Evolutionary conservation across 2,113 vertebrate species (phyloP).

Genomic region (Brachionichthys hirsutus): DNA sequence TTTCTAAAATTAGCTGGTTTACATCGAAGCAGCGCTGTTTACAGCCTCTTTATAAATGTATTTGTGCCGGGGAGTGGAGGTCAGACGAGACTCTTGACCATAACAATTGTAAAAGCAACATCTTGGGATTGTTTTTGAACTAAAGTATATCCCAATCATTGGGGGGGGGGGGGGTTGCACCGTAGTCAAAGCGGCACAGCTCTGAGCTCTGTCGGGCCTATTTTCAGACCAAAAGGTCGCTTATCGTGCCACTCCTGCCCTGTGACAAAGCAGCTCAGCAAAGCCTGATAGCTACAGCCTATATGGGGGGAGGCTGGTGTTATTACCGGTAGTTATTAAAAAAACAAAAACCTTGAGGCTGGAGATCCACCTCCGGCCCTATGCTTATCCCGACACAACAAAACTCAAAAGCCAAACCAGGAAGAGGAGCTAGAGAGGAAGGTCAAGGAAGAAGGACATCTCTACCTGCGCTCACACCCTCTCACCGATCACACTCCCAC

Average conservation of each 20-base stretch:
- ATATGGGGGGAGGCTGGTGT: constrained; percentile 12
- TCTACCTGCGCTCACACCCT: not conserved
- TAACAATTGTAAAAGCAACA: not conserved
- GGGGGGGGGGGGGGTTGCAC: not conserved
- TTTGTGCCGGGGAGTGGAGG: constrained; percentile 2
- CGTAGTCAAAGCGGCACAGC: not conserved
- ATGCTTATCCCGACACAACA: constrained; percentile 24
- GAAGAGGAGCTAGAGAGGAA: not conserved
- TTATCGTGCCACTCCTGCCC: constrained; percentile 12
- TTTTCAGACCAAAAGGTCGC: constrained; percentile 20
- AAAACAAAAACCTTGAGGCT: constrained; percentile 24
- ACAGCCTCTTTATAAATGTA: constrained; percentile 44
- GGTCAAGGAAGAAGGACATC: not conserved
- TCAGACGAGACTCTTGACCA: constrained; percentile 15
- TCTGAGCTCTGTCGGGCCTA: not conserved
- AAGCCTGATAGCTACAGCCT: constrained; percentile 24
- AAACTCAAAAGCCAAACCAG: constrained; percentile 5
- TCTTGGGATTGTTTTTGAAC: constrained; percentile 4
- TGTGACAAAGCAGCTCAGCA: constrained; percentile 26
- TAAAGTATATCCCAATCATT: constrained; percentile 1
- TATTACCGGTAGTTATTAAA: constrained; percentile 43
- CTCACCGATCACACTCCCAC: constrained; percentile 22
- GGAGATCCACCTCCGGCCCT: constrained; percentile 33
- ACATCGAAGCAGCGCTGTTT: constrained; percentile 42
- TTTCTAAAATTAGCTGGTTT: constrained; percentile 69